A percentile compares a stretch with the other conserved stretches of the same genome.
phyloP scores from a whole-genome alignment of 2,113 vertebrate species.

The Coturnix japonica region DNA sequence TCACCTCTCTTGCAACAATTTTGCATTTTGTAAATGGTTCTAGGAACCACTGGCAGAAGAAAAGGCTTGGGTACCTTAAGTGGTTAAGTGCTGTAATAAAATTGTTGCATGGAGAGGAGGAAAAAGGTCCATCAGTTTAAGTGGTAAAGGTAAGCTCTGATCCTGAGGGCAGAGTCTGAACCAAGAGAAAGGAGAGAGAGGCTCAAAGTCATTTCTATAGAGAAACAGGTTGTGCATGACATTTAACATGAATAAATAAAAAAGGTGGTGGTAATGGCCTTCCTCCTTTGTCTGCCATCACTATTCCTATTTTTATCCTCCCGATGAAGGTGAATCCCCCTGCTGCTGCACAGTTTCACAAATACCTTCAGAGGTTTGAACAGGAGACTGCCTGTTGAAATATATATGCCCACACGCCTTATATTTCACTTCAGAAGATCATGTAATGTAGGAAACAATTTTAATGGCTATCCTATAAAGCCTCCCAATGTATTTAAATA shows the following conservation, averaged over 20 bases:
- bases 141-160: not conserved
- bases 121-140: rapidly evolving
- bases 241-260: not conserved
- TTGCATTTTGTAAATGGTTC: not conserved
- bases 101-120: not conserved
- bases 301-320: not conserved
- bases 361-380: not conserved
- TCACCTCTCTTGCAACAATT: not conserved
- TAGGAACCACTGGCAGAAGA: not conserved
- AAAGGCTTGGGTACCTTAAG: rapidly evolving
- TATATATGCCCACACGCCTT: not conserved
- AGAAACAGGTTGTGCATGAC: not conserved
- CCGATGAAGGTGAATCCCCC: not conserved
- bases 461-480: not conserved
- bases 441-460: not conserved
- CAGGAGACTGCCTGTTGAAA: not conserved
- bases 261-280: not conserved
- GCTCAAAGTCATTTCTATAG: not conserved
- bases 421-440: not conserved
- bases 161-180: not conserved
- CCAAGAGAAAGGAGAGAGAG: not conserved
- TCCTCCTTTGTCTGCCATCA: not conserved
- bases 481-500: not conserved
- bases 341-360: rapidly evolving
- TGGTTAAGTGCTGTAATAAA: not conserved